Percentiles rank a stretch among this genome's conserved stretches.
Evolutionary conservation across 2,888 invertebrate genomes (phyloP).

Genomic region (Blera fallax): DNA sequence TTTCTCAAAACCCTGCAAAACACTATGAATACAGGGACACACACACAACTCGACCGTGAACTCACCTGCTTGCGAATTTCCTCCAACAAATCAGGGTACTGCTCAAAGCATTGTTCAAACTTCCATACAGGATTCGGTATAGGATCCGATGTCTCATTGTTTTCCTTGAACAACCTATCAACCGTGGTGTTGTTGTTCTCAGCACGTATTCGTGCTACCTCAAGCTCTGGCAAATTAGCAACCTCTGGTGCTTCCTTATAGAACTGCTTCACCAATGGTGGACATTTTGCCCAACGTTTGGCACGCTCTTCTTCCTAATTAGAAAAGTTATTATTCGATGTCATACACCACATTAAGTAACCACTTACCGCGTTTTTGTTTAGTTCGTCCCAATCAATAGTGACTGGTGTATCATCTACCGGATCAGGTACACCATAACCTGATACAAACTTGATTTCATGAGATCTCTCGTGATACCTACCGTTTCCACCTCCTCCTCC

Average conservation of each 20-base stretch:
- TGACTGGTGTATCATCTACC: background rate
- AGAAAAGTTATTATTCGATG: background rate
- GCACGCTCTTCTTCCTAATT: constrained; percentile 83
- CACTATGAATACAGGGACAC: background rate
- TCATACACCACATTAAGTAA: background rate
- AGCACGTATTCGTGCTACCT: constrained; percentile 86
- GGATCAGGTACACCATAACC: constrained; percentile 20
- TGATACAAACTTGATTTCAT: constrained; percentile 28
- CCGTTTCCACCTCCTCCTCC: background rate
- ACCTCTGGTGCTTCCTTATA: constrained; percentile 90
- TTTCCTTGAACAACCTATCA: constrained; percentile 85
- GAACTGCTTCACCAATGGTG: constrained; percentile 89
- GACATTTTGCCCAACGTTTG: constrained; percentile 86
- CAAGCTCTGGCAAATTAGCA: constrained; percentile 84
- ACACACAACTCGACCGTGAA: background rate
- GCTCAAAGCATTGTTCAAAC: constrained; percentile 91
- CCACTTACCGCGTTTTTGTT: constrained; percentile 77
- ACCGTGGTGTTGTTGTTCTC: constrained; percentile 90
- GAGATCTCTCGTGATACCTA: background rate
- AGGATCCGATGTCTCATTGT: constrained; percentile 75
- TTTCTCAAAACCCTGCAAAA: constrained; percentile 84
- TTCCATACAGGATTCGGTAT: constrained; percentile 83
- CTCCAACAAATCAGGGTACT: constrained; percentile 91
- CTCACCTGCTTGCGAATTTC: constrained; percentile 88
- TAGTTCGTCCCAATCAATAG: constrained; percentile 78